Base-by-base conservation (phyloP, 1,140 invertebrate genomes). In the Eubasilissa regina region DNA sequence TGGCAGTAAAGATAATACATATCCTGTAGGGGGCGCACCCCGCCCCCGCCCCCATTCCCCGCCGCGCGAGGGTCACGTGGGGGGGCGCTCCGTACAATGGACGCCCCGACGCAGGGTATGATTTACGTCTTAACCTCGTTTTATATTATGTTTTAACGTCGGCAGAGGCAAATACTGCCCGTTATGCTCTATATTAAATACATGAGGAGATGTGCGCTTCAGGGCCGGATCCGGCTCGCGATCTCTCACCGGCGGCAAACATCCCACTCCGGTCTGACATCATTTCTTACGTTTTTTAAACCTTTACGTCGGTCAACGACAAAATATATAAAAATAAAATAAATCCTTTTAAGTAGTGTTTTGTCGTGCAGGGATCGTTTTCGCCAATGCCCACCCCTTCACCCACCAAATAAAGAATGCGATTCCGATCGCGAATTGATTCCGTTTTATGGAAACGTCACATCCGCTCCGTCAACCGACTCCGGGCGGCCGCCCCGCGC, bases 111-210 rank as follows among this genome's bases (percentile, higher is more conserved):
- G 84, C 84, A 85, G 83, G 84, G 83, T 84, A 87, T 88, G 88
- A 89, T 89, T 88, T 89, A 89, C 87, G 85, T 83, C 79, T 83
- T 81, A 81, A 79, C 86, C 82, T 85, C 85, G 80, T 84, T 83
- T 84, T 84, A 86, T 87, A 88, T 88, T 88, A 89, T 88, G 87
- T 88, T 89, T 89, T 88, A 87, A 88, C 86, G 80, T 76, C 80
- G 80, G 70, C 76, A 43, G 80, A 72, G 76, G 80, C 76, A 81
- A 81, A 81, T 77, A 81, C 79, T 81, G 51, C 68, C 75, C 80
- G 66, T 47, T 56, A 68, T 72, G 62, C 70, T 78, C 79, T 81
- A 55, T 81, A 81, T 81, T 81, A 81, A 81, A 81, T 81, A 81
- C 77, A 48, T 25, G 70, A 35, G 43, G 79, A 60, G 80, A 75